A percentile compares a stretch with the other conserved stretches of the same genome.
phyloP scores from a whole-genome alignment of 2,888 invertebrate genomes.

The Calameuta idolon region DNA sequence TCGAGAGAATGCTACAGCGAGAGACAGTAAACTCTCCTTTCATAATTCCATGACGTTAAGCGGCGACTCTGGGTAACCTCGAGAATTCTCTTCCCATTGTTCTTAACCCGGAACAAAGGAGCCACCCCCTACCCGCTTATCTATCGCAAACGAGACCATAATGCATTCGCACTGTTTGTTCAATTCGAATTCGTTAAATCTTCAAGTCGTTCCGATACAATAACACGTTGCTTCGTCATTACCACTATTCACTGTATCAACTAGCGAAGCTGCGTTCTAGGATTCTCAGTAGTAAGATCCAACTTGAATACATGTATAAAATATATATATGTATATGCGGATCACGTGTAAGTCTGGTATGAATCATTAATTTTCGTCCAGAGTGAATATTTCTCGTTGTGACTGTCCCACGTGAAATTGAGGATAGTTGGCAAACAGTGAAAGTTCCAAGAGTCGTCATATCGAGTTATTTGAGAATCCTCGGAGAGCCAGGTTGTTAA shows the following conservation, averaged over 20 bases:
- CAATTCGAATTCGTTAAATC: background rate
- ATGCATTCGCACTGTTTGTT: background rate
- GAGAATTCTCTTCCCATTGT: background rate
- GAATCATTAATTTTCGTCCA: background rate
- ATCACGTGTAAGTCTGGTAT: background rate
- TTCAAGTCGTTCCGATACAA: background rate
- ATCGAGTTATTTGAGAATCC: background rate
- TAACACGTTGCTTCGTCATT: background rate
- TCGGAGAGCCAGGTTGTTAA: background rate
- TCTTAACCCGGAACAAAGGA: background rate
- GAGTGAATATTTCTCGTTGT: background rate
- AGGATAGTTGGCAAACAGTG: background rate
- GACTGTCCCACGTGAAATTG: background rate
- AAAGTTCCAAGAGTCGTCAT: background rate
- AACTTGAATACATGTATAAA: too few species aligned
- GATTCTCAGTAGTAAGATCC: too few species aligned
- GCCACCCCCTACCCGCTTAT: background rate
- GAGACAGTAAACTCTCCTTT: background rate
- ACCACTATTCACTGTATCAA: background rate
- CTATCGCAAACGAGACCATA: background rate
- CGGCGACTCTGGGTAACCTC: background rate
- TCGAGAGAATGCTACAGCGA: background rate
- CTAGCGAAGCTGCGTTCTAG: too few species aligned
- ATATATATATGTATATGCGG: too few species aligned
- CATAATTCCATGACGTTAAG: background rate